phyloP scores from a whole-genome alignment of 30 jellyfish, hydroid and myxozoan genomes.

The Aurelia coerulea region DNA sequence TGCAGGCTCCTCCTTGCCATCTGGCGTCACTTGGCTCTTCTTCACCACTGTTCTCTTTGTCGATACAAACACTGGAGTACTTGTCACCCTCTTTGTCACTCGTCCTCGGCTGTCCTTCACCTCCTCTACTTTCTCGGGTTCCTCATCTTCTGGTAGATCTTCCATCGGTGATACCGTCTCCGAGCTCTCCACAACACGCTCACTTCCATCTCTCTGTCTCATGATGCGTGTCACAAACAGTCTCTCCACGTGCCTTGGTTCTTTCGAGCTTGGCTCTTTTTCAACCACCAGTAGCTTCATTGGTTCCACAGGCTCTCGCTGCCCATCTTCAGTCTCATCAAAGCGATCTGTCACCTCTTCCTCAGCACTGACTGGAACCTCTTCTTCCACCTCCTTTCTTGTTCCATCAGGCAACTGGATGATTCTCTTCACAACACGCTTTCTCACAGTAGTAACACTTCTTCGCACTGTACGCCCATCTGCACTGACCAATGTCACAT shows the following conservation, averaged over 20 bases:
- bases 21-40: slow-evolving; percentile 74
- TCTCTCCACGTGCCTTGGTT: slow-evolving; percentile 83
- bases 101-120: slow-evolving; percentile 67
- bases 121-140: slow-evolving; percentile 67
- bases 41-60: slow-evolving; percentile 62
- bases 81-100: slow-evolving; percentile 54
- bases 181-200: slow-evolving; percentile 76
- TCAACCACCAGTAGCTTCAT: background rate
- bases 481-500: slow-evolving; percentile 21
- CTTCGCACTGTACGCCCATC: slow-evolving; percentile 69
- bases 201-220: slow-evolving; percentile 84
- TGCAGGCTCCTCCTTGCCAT: slow-evolving; percentile 76
- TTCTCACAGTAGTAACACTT: slow-evolving; percentile 63
- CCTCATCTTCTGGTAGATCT: slow-evolving; percentile 65
- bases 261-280: slow-evolving; percentile 3
- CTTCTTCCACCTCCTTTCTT: slow-evolving; percentile 82
- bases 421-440: slow-evolving; percentile 78
- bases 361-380: slow-evolving; percentile 69
- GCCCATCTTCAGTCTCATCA: slow-evolving; percentile 24
- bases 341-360: slow-evolving; percentile 14
- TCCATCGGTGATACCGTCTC: slow-evolving; percentile 82
- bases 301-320: slow-evolving; percentile 5
- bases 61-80: slow-evolving; percentile 70
- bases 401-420: slow-evolving; percentile 83
- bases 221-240: slow-evolving; percentile 74